Evolutionary conservation across 2,797 vertebrate genomes (phyloP).

Genomic region (Aldrovandia affinis): DNA sequence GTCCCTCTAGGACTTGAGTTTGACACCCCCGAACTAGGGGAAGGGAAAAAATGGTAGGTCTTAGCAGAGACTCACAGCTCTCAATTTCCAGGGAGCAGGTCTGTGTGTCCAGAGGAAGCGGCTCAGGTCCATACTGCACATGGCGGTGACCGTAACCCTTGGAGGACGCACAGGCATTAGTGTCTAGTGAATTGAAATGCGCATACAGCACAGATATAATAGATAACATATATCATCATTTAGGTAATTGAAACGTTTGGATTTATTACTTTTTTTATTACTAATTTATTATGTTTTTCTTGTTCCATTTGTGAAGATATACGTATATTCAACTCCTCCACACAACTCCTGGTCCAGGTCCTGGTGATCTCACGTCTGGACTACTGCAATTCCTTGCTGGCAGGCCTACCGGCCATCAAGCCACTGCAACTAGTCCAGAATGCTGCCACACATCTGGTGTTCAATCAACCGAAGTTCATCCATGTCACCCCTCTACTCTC

Average conservation of each 20-base stretch:
- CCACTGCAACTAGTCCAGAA: too few species aligned
- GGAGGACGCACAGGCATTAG: constrained; percentile 39
- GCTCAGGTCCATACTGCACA: constrained; percentile 96
- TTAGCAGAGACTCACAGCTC: constrained; percentile 83
- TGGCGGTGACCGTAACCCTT: constrained; percentile 91
- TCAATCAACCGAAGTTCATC: too few species aligned
- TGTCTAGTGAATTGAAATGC: not conserved
- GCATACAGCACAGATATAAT: not conserved
- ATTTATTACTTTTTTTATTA: not conserved
- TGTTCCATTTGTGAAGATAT: not conserved
- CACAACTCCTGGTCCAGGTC: too few species aligned
- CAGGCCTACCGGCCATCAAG: too few species aligned
- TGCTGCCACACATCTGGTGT: too few species aligned
- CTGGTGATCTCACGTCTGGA: too few species aligned
- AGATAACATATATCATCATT: not conserved
- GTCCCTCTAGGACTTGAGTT: too few species aligned
- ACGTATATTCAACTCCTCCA: too few species aligned
- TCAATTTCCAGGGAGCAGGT: constrained; percentile 92
- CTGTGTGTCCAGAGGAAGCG: constrained; percentile 91
- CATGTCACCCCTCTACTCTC: too few species aligned
- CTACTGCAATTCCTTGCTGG: too few species aligned
- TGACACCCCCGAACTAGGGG: too few species aligned
- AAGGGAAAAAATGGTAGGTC: not conserved
- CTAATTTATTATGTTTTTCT: not conserved
- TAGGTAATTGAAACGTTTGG: not conserved